Evolutionary conservation across 2,888 invertebrate species (phyloP).

Genomic region (Syrphus vitripennis): DNA sequence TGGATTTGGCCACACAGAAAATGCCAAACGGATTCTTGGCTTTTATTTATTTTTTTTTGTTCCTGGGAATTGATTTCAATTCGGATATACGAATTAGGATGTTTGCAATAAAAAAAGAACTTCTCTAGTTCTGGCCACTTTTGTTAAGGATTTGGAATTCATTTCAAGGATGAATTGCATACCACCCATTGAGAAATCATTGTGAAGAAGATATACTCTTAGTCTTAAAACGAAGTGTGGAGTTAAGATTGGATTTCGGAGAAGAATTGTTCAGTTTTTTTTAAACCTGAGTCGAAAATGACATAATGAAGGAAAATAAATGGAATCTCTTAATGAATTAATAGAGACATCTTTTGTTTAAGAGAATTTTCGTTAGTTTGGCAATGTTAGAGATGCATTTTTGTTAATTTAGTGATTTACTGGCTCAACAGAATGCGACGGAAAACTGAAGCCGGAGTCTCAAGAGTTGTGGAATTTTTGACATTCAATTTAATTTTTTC

Average conservation of each 20-base stretch:
- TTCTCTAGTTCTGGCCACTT: neutral
- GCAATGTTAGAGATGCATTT: no score
- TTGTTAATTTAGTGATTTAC: no score
- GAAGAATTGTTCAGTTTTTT: neutral
- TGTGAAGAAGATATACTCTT: neutral
- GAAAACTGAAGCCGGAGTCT: no score
- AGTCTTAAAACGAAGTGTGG: neutral
- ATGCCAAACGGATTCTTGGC: slow-evolving; percentile 41
- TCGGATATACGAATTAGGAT: slow-evolving; percentile 8
- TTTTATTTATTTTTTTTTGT: neutral
- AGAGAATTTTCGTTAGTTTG: no score
- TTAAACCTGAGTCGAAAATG: neutral
- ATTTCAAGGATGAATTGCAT: slow-evolving; percentile 1
- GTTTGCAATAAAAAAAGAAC: neutral
- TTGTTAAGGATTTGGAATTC: neutral
- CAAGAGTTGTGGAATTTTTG: no score
- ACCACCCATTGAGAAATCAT: neutral
- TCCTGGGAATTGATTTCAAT: slow-evolving; percentile 34
- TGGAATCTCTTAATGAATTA: neutral
- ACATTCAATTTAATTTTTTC: no score
- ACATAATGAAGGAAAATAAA: neutral
- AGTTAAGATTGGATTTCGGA: slow-evolving; percentile 7
- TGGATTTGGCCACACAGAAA: slow-evolving; percentile 46
- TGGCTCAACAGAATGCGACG: no score
- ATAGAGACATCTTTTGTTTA: neutral